Conservation (phyloP, 2,888 invertebrate species). For the Eilema depressum region DNA sequence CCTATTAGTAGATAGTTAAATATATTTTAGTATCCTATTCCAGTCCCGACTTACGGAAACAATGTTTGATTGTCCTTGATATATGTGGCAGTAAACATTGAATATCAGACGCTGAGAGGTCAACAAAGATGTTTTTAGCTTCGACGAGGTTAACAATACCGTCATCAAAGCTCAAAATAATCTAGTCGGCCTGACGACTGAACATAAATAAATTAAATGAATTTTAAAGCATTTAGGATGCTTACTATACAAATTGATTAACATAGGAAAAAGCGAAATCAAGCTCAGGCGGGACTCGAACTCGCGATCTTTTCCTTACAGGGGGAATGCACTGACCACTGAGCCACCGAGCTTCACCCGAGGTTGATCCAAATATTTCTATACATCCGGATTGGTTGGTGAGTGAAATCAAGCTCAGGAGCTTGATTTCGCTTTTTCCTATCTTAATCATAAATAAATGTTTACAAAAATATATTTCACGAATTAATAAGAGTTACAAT, state of each 20-base stretch:
- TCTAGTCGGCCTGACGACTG: conserved; percentile 62
- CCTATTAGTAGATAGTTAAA: neutral
- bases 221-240: too few relatives aligned
- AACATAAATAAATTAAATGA: conserved; percentile 70
- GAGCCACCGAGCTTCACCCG: too few relatives aligned
- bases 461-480: conserved; percentile 54
- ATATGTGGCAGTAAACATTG: conserved; percentile 54
- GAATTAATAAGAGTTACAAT: conserved; percentile 14
- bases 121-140: conserved; percentile 69
- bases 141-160: conserved; percentile 81
- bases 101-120: conserved; percentile 64
- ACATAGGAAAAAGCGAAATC: too few relatives aligned
- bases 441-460: conserved; percentile 72
- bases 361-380: too few relatives aligned
- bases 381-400: too few relatives aligned
- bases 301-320: too few relatives aligned
- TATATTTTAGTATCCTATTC: neutral
- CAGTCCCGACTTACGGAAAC: conserved; percentile 13
- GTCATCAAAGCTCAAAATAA: conserved; percentile 83
- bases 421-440: too few relatives aligned
- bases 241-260: too few relatives aligned
- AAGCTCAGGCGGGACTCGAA: too few relatives aligned
- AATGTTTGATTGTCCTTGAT: conserved; percentile 33
- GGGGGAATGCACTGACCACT: too few relatives aligned
- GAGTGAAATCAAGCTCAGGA: too few relatives aligned